Conservation (phyloP, 2,888 invertebrate genomes). For the Heliconius cydno region DNA sequence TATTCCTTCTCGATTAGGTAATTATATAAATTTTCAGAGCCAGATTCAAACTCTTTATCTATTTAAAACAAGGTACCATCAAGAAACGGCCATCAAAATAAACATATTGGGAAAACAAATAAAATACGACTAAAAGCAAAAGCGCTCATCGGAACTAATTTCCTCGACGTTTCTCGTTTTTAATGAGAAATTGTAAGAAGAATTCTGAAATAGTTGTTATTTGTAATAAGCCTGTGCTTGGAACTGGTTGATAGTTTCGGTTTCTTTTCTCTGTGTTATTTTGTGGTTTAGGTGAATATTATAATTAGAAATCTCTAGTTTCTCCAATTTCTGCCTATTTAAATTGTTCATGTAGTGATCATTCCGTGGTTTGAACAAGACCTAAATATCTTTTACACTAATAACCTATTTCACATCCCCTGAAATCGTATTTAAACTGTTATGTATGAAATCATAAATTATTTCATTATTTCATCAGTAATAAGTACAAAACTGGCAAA, state of each 20-base stretch:
- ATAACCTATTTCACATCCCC: not conserved
- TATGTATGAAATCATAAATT: not conserved
- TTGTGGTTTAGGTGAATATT: not conserved
- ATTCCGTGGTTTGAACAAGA: not conserved
- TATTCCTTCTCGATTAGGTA: too few species aligned
- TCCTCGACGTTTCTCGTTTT: not conserved
- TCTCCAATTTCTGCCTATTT: not conserved
- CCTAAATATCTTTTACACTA: not conserved
- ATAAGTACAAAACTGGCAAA: not conserved
- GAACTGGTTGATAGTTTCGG: not conserved
- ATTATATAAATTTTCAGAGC: too few species aligned
- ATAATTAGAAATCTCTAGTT: not conserved
- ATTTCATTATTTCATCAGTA: not conserved
- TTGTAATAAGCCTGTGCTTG: not conserved
- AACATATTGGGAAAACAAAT: not conserved
- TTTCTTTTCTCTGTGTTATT: not conserved
- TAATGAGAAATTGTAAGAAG: not conserved
- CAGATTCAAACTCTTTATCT: too few species aligned
- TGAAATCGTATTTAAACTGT: not conserved
- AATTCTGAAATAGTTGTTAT: not conserved
- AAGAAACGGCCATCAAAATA: not conserved
- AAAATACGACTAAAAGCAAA: not conserved
- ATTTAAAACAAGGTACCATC: not conserved
- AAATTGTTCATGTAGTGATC: not conserved
- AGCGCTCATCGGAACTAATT: conserved; percentile 13